phyloP scores from a whole-genome alignment of 2,797 vertebrate species.

The Apogon talboti region DNA sequence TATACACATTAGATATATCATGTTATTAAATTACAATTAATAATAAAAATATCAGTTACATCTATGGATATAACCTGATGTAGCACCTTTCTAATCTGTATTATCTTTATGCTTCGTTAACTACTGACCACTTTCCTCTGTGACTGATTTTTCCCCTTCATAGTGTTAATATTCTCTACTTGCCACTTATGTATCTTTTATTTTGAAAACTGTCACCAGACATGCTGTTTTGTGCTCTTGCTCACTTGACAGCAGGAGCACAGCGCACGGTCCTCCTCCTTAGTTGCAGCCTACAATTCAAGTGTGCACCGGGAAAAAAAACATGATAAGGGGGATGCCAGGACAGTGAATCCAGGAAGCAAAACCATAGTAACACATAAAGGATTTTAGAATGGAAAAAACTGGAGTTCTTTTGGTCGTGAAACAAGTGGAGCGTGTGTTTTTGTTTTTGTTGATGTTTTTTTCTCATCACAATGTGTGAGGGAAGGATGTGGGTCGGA shows the following conservation, averaged over 20 bases:
- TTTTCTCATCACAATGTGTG: slow-evolving; percentile 69
- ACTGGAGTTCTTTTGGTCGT: slow-evolving; percentile 55
- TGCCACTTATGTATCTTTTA: slow-evolving; percentile 42
- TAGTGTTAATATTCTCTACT: not conserved
- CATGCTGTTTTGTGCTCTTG: not conserved
- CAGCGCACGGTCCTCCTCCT: slow-evolving; percentile 55
- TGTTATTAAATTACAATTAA: no score
- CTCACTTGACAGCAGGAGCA: slow-evolving; percentile 49
- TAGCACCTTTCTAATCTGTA: not conserved
- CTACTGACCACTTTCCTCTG: not conserved
- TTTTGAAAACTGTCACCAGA: slow-evolving; percentile 59
- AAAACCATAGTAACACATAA: slow-evolving; percentile 40
- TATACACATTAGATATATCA: no score
- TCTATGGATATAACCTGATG: no score
- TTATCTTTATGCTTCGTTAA: not conserved
- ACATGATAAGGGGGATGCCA: slow-evolving; percentile 55
- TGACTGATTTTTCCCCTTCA: not conserved
- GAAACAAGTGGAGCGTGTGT: slow-evolving; percentile 51
- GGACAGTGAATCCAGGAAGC: slow-evolving; percentile 59
- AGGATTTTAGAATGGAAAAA: slow-evolving; percentile 66
- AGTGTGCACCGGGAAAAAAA: slow-evolving; percentile 68
- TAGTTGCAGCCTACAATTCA: slow-evolving; percentile 66
- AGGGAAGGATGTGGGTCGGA: slow-evolving; percentile 75
- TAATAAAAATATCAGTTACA: no score
- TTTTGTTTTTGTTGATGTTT: slow-evolving; percentile 31